phyloP scores from a whole-genome alignment of 2,888 invertebrate species.

The Metopia argyrocephala region DNA sequence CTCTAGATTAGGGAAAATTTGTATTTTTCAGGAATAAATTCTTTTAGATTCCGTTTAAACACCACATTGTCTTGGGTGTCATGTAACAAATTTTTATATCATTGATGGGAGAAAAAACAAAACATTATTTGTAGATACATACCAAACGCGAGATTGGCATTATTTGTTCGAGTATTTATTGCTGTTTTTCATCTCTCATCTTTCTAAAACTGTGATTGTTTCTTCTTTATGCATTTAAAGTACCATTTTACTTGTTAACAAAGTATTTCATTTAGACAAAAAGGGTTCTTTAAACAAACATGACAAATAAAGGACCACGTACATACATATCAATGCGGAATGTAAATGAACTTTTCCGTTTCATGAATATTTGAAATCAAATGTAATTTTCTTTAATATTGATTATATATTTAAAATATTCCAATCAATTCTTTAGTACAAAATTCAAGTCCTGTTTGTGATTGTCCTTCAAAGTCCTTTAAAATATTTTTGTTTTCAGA shows the following conservation, averaged over 20 bases:
- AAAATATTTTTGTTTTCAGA: background rate
- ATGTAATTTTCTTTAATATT: conserved; percentile 46
- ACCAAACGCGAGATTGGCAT: conserved; percentile 49
- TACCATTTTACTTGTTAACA: conserved; percentile 52
- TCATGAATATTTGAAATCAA: conserved; percentile 45
- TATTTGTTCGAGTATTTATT: conserved; percentile 39
- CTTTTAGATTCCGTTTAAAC: conserved; percentile 1
- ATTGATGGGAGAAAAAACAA: conserved; percentile 1
- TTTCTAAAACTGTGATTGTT: conserved; percentile 1
- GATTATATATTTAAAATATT: conserved; percentile 10
- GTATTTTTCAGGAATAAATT: background rate
- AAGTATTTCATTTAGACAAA: conserved; percentile 14
- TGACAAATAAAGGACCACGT: conserved; percentile 44
- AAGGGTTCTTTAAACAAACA: conserved; percentile 39
- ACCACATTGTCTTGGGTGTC: background rate
- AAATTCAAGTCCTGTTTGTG: background rate
- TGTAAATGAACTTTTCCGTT: conserved; percentile 23
- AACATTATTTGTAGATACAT: conserved; percentile 4
- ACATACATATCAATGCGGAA: too few relatives aligned
- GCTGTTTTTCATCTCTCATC: conserved; percentile 6
- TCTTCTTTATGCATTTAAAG: background rate
- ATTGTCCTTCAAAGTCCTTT: background rate
- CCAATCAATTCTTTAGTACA: background rate
- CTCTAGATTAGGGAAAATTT: too few relatives aligned
- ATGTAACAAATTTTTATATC: conserved; percentile 23